Conservation (phyloP, 1,140 invertebrate genomes). For the Euura saliciscinereae region DNA sequence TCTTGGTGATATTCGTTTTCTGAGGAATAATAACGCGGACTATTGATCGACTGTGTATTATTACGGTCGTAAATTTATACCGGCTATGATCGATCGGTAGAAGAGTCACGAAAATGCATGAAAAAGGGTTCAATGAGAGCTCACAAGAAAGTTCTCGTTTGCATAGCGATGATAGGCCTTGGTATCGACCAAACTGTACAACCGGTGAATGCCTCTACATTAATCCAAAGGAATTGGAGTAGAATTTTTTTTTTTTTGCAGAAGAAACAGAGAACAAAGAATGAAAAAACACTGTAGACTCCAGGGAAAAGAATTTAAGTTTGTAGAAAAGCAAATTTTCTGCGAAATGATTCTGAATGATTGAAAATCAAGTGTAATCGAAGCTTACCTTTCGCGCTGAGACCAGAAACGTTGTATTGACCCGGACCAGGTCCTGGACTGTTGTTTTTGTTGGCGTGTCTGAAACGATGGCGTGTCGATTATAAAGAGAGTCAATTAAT, state of each 20-base stretch:
- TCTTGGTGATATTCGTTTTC: no score
- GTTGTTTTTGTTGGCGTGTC: constrained; percentile 59
- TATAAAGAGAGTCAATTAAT: constrained; percentile 23
- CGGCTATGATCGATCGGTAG: neutral
- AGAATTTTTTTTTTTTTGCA: no score
- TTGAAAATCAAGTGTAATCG: no score
- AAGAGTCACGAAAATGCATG: neutral
- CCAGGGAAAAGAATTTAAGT: no score
- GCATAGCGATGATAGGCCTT: neutral
- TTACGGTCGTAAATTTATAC: constrained; percentile 3
- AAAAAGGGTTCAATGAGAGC: neutral
- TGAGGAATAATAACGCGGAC: neutral
- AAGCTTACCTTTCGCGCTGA: constrained; percentile 77
- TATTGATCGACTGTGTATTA: neutral
- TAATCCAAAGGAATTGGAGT: no score
- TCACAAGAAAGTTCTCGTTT: neutral
- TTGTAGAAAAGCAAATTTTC: no score
- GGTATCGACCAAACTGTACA: neutral
- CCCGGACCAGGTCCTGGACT: constrained; percentile 82
- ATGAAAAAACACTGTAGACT: no score
- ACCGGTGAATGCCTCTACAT: no score
- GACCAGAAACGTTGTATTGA: constrained; percentile 83
- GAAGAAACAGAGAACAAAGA: no score
- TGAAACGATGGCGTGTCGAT: constrained; percentile 38
- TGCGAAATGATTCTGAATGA: no score